Evolutionary conservation across 2,888 invertebrate species (phyloP).

Genomic region (Drosophila tanythrix): DNA sequence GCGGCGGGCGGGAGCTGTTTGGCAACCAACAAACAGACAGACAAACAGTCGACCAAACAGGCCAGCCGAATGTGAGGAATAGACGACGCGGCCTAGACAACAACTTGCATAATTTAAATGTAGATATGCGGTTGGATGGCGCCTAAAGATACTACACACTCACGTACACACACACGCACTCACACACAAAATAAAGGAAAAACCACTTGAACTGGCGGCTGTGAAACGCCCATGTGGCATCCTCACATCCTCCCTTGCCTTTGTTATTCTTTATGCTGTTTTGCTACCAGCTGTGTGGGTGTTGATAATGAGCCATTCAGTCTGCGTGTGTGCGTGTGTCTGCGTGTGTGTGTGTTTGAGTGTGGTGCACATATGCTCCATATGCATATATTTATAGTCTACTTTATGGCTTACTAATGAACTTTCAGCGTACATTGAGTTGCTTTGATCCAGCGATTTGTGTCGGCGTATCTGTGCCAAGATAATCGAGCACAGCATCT

Average conservation of each 20-base stretch:
- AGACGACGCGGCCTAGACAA: slow-evolving; percentile 58
- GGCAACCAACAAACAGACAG: slow-evolving; percentile 21
- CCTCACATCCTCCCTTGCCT: slow-evolving; percentile 38
- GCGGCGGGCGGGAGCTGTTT: slow-evolving; percentile 48
- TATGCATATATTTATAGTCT: slow-evolving; percentile 72
- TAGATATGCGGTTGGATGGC: slow-evolving; percentile 79
- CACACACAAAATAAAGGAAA: slow-evolving; percentile 56
- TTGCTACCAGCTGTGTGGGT: slow-evolving; percentile 58
- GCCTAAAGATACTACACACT: slow-evolving; percentile 70
- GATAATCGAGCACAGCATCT: slow-evolving; percentile 24
- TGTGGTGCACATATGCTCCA: slow-evolving; percentile 49
- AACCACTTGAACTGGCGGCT: slow-evolving; percentile 72
- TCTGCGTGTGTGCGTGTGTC: slow-evolving; percentile 27
- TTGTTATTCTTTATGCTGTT: slow-evolving; percentile 30
- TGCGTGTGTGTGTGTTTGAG: slow-evolving; percentile 28
- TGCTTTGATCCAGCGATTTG: slow-evolving; percentile 61
- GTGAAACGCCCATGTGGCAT: slow-evolving; percentile 36
- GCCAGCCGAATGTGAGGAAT: slow-evolving; percentile 38
- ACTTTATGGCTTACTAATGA: slow-evolving; percentile 80
- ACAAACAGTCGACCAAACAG: slow-evolving; percentile 38
- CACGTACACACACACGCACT: slow-evolving; percentile 14
- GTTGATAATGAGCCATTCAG: slow-evolving; percentile 76
- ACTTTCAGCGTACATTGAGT: slow-evolving; percentile 65
- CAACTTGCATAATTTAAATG: slow-evolving; percentile 80
- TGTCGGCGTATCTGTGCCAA: slow-evolving; percentile 17